phyloP scores from a whole-genome alignment of 2,113 vertebrate genomes.

The Colaptes auratus region DNA sequence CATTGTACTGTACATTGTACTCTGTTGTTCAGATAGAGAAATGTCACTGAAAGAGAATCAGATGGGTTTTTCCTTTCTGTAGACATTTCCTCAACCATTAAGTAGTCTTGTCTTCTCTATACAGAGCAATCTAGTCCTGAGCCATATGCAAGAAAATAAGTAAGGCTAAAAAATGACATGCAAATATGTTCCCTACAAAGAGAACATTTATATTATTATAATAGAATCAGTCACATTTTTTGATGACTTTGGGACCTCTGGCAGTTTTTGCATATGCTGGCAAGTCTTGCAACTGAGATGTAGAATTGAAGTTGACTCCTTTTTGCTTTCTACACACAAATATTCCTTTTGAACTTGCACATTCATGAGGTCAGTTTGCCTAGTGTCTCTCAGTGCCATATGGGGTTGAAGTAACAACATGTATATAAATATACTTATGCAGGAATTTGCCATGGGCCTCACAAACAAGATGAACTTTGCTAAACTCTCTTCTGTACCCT shows the following conservation, averaged over 20 bases:
- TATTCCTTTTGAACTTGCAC: neutral
- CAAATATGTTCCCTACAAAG: neutral
- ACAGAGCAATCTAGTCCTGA: neutral
- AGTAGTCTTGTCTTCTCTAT: neutral
- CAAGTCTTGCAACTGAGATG: neutral
- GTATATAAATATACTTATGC: neutral
- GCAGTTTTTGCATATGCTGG: neutral
- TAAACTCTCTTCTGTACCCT: neutral
- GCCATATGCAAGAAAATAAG: neutral
- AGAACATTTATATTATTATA: neutral
- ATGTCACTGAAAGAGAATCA: conserved; percentile 10
- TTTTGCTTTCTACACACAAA: neutral
- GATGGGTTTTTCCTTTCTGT: neutral
- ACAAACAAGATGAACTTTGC: neutral
- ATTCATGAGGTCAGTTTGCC: neutral
- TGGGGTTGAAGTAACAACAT: neutral
- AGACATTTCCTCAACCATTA: neutral
- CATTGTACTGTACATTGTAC: neutral
- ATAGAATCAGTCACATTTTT: neutral
- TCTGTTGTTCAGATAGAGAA: conserved; percentile 47
- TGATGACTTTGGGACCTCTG: neutral
- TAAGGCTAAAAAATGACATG: neutral
- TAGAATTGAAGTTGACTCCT: neutral
- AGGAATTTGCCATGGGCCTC: neutral
- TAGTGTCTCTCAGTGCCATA: rapidly evolving